A percentile compares a stretch with the other conserved stretches of the same genome.
Conservation (phyloP, 23 tunicate genomes). For the Clavelina lepadiformis region DNA sequence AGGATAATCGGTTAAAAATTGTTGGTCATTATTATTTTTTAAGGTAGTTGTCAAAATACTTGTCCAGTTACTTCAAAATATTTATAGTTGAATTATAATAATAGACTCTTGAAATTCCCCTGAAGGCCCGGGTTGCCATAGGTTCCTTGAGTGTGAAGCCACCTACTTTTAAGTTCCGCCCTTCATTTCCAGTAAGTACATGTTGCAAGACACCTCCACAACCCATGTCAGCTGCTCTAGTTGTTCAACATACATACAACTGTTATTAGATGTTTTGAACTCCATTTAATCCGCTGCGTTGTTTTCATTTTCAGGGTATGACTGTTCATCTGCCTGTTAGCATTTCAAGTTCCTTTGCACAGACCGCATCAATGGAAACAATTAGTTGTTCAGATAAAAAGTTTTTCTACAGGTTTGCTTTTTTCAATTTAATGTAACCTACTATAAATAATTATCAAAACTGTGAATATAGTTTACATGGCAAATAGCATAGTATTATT, state of each 20-base stretch:
- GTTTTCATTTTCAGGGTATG: constrained; percentile 34
- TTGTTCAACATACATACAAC: too few species aligned
- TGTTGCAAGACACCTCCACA: too few species aligned
- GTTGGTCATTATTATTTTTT: constrained; percentile 1
- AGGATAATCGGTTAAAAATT: neutral
- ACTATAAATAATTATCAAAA: too few species aligned
- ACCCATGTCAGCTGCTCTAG: too few species aligned
- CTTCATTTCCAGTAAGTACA: constrained; percentile 77
- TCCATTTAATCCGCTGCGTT: neutral
- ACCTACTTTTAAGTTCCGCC: constrained; percentile 42
- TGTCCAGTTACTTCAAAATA: too few species aligned
- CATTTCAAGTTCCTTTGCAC: constrained; percentile 70
- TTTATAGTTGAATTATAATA: neutral
- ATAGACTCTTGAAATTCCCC: constrained; percentile 49
- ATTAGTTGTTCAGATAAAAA: constrained; percentile 30
- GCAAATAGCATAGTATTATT: too few species aligned
- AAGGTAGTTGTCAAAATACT: too few species aligned
- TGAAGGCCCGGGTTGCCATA: constrained; percentile 56
- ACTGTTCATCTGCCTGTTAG: constrained; percentile 51
- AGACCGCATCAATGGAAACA: constrained; percentile 51
- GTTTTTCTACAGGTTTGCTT: constrained; percentile 84
- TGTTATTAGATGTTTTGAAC: neutral
- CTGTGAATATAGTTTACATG: too few species aligned
- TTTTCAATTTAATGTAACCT: too few species aligned
- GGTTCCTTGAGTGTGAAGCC: constrained; percentile 77